Conservation (phyloP, 1,140 invertebrate genomes). For the Drosophila pectinifera region DNA sequence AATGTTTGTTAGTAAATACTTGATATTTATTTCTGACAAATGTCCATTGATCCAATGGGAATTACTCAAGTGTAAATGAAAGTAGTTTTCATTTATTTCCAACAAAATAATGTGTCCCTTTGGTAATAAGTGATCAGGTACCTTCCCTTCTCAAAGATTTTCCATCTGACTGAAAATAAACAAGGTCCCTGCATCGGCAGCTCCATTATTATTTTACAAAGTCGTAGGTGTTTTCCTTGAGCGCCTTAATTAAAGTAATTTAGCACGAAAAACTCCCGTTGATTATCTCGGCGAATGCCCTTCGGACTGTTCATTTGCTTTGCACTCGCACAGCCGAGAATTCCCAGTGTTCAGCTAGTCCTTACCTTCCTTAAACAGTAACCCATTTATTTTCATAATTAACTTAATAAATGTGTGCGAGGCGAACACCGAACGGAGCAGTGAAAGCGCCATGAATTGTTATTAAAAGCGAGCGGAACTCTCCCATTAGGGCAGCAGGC, state of each 20-base stretch:
- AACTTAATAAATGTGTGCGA: constrained; percentile 73
- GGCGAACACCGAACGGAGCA: constrained; percentile 36
- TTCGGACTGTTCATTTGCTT: neutral
- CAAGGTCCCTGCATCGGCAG: no score
- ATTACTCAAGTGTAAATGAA: no score
- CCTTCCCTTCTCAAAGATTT: no score
- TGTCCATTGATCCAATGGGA: no score
- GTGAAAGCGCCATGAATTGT: constrained; percentile 74
- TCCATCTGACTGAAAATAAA: no score
- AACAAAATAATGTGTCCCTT: no score
- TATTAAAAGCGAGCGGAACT: constrained; percentile 71
- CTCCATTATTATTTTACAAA: neutral
- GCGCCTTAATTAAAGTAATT: constrained; percentile 5
- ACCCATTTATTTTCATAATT: constrained; percentile 72
- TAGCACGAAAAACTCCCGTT: constrained; percentile 1
- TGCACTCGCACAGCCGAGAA: neutral
- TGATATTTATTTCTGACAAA: no score
- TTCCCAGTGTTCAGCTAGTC: constrained; percentile 1
- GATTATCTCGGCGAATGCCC: neutral
- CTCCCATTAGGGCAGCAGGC: constrained; percentile 35
- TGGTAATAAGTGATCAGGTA: no score
- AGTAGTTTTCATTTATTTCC: no score
- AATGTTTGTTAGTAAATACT: no score
- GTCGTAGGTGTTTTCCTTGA: neutral
- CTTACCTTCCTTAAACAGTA: constrained; percentile 5